These are phyloP conservation scores for Drosophila macrothrix DNA, from an alignment of 2,888 invertebrate genomes.

Conservation along the genomic window DNA sequence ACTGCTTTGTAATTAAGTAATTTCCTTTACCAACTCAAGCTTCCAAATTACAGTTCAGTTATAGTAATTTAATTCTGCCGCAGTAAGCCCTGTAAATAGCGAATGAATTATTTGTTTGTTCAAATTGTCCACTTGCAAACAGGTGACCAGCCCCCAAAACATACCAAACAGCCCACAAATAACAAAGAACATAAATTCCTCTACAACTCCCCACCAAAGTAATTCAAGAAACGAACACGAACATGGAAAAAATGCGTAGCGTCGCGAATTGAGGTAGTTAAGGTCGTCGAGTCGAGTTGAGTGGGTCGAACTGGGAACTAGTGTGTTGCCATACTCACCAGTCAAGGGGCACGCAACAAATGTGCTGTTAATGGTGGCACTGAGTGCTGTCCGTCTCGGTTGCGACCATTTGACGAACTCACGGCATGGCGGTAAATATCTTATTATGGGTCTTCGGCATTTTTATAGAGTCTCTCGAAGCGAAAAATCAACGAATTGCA, in stretches of 20 bases:
- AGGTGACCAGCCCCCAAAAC: slow-evolving; percentile 32
- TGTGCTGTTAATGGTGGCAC: slow-evolving; percentile 67
- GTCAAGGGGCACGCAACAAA: slow-evolving; percentile 70
- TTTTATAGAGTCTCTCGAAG: neutral
- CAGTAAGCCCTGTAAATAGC: neutral
- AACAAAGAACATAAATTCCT: neutral
- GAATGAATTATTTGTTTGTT: slow-evolving; percentile 37
- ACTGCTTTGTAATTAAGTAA: slow-evolving; percentile 6
- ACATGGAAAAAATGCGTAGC: neutral
- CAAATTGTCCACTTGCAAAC: slow-evolving; percentile 25
- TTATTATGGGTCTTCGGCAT: slow-evolving; percentile 6
- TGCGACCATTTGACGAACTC: slow-evolving; percentile 28
- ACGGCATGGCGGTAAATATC: slow-evolving; percentile 14
- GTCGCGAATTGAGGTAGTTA: neutral
- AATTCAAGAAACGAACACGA: slow-evolving; percentile 3
- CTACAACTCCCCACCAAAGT: neutral
- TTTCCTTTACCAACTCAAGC: neutral
- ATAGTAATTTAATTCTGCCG: neutral
- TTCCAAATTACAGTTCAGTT: neutral
- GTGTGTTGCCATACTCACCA: neutral
- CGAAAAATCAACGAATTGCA: neutral
- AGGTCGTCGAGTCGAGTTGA: slow-evolving; percentile 2
- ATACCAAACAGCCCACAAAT: neutral
- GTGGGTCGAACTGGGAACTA: neutral
- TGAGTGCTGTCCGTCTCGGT: slow-evolving; percentile 29